Conservation (phyloP, 64 coral and sea anemone species). For the Pachyseris speciosa region DNA sequence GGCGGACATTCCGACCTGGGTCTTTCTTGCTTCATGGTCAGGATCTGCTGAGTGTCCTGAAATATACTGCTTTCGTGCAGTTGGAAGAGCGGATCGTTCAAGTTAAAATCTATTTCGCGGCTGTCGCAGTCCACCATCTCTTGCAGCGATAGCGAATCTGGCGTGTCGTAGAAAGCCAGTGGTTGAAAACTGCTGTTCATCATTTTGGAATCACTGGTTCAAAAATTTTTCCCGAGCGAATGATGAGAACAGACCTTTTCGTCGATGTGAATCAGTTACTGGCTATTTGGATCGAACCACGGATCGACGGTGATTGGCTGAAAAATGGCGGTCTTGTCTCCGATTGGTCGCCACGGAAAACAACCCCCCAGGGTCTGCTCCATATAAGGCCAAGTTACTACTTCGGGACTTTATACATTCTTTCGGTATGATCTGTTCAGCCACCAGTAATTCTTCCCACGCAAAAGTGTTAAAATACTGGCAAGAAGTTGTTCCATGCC, state of each 20-base stretch:
- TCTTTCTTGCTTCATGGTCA: slow-evolving; percentile 75
- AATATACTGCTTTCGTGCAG: slow-evolving; percentile 72
- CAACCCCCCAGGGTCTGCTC: slow-evolving; percentile 79
- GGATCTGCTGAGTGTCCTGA: slow-evolving; percentile 71
- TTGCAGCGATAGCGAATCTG: slow-evolving; percentile 87
- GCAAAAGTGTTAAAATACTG: slow-evolving; percentile 34
- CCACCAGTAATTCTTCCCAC: slow-evolving; percentile 68
- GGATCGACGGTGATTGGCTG: slow-evolving; percentile 73
- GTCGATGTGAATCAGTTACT: slow-evolving; percentile 99
- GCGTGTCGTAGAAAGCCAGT: slow-evolving; percentile 70
- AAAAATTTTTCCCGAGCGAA: slow-evolving; percentile 78
- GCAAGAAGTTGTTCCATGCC: neutral
- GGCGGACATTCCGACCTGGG: slow-evolving; percentile 50
- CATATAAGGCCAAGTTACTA: slow-evolving; percentile 99
- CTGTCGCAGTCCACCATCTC: slow-evolving; percentile 98
- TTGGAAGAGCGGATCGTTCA: slow-evolving; percentile 96
- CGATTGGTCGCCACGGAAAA: slow-evolving; percentile 97
- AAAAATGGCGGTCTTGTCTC: slow-evolving; percentile 38
- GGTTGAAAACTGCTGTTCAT: slow-evolving; percentile 81
- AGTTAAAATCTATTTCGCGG: slow-evolving; percentile 95
- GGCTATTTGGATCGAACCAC: slow-evolving; percentile 89
- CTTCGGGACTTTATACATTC: slow-evolving; percentile 98
- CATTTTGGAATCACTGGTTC: slow-evolving; percentile 40
- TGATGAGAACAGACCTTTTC: slow-evolving; percentile 68
- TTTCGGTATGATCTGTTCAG: slow-evolving; percentile 92